Percentiles rank a stretch among this genome's conserved stretches.
phyloP scores from a whole-genome alignment of 1,140 invertebrate species.

The Aphelenchoides fujianensis region DNA sequence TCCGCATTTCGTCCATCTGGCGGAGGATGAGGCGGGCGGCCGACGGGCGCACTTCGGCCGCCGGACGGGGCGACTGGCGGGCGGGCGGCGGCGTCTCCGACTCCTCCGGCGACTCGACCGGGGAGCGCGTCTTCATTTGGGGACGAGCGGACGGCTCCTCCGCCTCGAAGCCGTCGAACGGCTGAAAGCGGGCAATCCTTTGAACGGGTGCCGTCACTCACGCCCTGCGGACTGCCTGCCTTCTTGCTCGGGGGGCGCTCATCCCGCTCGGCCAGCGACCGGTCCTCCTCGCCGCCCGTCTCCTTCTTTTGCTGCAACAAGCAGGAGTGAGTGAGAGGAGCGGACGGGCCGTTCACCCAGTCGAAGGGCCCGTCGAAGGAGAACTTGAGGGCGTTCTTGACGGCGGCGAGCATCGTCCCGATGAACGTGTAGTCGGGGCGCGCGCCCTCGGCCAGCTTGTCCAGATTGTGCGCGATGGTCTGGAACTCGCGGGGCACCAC shows the following conservation, averaged over 20 bases:
- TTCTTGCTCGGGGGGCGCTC: no score
- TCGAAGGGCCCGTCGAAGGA: slow-evolving; percentile 16
- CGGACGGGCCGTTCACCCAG: background rate
- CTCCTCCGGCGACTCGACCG: background rate
- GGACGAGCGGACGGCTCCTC: background rate
- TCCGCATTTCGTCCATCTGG: background rate
- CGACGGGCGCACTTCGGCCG: background rate
- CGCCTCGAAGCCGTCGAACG: no score
- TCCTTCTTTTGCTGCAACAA: background rate
- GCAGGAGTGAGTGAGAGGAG: background rate
- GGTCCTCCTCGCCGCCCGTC: background rate
- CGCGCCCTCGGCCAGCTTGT: slow-evolving; percentile 19
- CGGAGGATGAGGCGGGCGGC: background rate
- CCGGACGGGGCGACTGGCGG: background rate
- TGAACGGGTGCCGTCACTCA: no score
- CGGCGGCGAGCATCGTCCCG: slow-evolving; percentile 16
- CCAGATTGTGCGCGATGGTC: slow-evolving; percentile 14
- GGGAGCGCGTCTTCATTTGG: background rate
- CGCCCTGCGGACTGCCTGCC: no score
- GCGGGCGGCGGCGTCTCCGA: background rate
- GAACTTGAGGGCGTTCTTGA: slow-evolving; percentile 16
- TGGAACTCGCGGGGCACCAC: background rate
- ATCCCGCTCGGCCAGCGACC: no score
- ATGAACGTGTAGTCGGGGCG: slow-evolving; percentile 26
- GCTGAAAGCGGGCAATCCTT: no score